These are phyloP conservation scores for Thaumatotibia leucotreta DNA, from an alignment of 1,140 invertebrate species.

Conservation along the genomic window DNA sequence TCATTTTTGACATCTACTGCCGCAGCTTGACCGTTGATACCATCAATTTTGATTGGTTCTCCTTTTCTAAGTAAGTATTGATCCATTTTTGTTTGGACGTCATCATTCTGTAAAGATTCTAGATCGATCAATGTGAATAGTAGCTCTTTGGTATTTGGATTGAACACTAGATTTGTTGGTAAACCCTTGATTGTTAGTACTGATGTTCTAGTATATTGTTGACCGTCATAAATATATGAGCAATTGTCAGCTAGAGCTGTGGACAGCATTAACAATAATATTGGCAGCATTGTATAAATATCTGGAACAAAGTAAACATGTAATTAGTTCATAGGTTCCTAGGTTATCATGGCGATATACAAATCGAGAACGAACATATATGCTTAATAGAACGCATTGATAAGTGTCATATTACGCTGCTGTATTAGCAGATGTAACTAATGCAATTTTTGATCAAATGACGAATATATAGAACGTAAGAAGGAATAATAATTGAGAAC, in stretches of 20 bases:
- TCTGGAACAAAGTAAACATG: constrained; percentile 38
- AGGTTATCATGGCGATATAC: not conserved
- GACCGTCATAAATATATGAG: constrained; percentile 41
- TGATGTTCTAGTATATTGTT: constrained; percentile 38
- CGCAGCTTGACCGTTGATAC: constrained; percentile 56
- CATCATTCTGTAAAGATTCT: constrained; percentile 53
- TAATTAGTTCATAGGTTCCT: not conserved
- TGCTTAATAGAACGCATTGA: not conserved
- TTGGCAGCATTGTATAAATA: constrained; percentile 41
- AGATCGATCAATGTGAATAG: constrained; percentile 63
- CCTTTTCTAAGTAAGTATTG: constrained; percentile 55
- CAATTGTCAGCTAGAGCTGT: constrained; percentile 44
- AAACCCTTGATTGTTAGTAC: constrained; percentile 58
- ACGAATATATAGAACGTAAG: too few relatives aligned
- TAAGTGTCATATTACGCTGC: too few relatives aligned
- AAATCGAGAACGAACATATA: not conserved
- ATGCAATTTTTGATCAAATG: too few relatives aligned
- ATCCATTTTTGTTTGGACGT: constrained; percentile 67
- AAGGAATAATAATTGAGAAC: too few relatives aligned
- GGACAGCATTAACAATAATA: constrained; percentile 37
- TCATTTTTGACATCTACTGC: constrained; percentile 52
- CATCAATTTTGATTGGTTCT: constrained; percentile 53
- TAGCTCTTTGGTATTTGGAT: constrained; percentile 48
- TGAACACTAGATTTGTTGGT: constrained; percentile 57
- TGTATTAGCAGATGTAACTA: too few relatives aligned